Base-by-base conservation (phyloP, 2,888 invertebrate genomes). In the Didymodactylos carnosus region DNA sequence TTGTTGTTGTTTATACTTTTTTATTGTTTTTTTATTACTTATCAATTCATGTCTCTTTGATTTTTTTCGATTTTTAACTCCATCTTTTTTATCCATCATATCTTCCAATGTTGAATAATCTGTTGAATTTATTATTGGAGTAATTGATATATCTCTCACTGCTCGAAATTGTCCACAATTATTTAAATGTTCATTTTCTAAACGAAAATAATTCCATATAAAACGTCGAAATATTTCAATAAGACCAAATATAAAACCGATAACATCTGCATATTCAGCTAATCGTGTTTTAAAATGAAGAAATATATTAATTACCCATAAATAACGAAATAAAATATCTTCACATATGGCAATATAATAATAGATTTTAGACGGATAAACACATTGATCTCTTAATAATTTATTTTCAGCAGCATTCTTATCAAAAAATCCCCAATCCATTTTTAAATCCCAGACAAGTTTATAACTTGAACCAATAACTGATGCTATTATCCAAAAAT, bases 391-490 rank as follows among this genome's bases (percentile, higher is more conserved):
- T 10, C 75, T 40, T 23, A 75, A 46, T 23, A 72, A 75, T 72
- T 69, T 72, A 39, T 75, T 75, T 46, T 75, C 75, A 46, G 39
- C 49, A 29, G 46, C 72, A 49, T 75, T 90, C 74, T 88, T 88
- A 81, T 94, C 94, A 80, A 97, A 89, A 74, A 97, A 86, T 0
- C 95, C 95, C 98, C 98, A 98, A 86, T 98, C 98, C 91, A 98
- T 92, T 85, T 91, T 92, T 43, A 97, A 90, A 83, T 98, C 97
- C 97, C 98, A 98, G 3, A 91, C 90, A 83, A 94, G 93, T 0
- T 95, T 92, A 84, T 98, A 98, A 76, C 91, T 88, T 0, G 97
- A 94, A 73, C 92, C 93, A 5, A 93, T 84, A 41, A 94, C 83
- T 70, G 69, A 71, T 16, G 69, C 69, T 35, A 62, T 39, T 6